Conservation (phyloP, 2,113 vertebrate genomes). For the Zosterops japonicus region DNA sequence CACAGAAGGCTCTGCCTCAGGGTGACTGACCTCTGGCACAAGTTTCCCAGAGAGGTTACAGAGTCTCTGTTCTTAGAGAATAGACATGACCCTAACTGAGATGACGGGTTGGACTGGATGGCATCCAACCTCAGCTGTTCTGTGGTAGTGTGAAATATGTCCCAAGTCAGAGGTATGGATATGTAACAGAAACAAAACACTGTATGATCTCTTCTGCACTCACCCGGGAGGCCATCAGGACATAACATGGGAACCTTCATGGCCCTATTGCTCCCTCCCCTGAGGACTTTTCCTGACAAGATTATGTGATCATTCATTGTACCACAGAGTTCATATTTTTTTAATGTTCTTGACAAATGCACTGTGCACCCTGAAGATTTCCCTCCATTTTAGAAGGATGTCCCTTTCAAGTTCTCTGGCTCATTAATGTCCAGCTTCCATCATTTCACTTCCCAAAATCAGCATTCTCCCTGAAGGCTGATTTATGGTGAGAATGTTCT, state of each 20-base stretch:
- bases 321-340: not conserved
- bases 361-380: not conserved
- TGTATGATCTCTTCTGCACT: not conserved
- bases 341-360: not conserved
- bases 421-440: not conserved
- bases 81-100: not conserved
- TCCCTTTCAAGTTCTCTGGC: not conserved
- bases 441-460: constrained; percentile 9
- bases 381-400: not conserved
- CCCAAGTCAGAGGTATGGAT: not conserved
- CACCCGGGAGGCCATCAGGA: not conserved
- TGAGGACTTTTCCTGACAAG: not conserved
- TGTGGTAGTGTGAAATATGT: not conserved
- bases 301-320: not conserved
- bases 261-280: not conserved
- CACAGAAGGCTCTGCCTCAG: not conserved
- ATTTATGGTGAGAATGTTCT: not conserved
- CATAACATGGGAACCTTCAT: not conserved
- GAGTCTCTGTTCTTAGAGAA: not conserved
- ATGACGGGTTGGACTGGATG: not conserved
- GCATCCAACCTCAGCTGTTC: not conserved
- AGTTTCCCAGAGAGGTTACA: not conserved
- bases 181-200: not conserved
- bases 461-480: not conserved
- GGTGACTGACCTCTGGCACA: not conserved